A percentile compares a stretch with the other conserved stretches of the same genome.
Evolutionary conservation across 2,888 invertebrate species (phyloP).

Genomic region (Lasius platythorax): DNA sequence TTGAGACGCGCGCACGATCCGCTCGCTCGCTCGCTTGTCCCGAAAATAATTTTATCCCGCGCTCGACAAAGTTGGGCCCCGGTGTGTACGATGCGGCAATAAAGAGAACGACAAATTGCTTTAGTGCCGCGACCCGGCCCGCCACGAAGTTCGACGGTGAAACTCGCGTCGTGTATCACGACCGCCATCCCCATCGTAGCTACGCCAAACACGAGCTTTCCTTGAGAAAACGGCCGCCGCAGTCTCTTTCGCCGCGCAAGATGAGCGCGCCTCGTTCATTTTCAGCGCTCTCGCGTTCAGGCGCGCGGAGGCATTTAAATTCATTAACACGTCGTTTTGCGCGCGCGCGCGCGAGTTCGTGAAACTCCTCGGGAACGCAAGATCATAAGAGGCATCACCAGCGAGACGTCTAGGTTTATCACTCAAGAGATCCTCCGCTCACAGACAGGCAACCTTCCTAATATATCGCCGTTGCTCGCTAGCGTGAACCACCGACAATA

Average conservation of each 20-base stretch:
- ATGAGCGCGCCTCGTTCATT: conserved; percentile 5
- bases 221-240: conserved; percentile 1
- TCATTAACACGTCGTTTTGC: conserved; percentile 45
- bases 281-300: background rate
- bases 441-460: conserved; percentile 4
- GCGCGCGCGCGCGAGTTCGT: background rate
- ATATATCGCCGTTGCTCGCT: conserved; percentile 22
- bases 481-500: conserved; percentile 33
- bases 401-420: conserved; percentile 37
- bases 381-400: conserved; percentile 20
- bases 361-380: background rate
- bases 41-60: conserved; percentile 76
- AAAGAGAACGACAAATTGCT: conserved; percentile 79
- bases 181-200: background rate
- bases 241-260: background rate
- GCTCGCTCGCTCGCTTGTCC: conserved; percentile 54
- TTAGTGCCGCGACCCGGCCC: conserved; percentile 64
- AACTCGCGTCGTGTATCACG: conserved; percentile 69
- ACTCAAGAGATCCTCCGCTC: conserved; percentile 29
- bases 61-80: conserved; percentile 66
- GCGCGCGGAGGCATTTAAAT: conserved; percentile 26
- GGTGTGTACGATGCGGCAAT: conserved; percentile 72
- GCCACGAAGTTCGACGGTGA: conserved; percentile 66
- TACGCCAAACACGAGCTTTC: conserved; percentile 16
- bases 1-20: conserved; percentile 23